Evolutionary conservation across 64 coral and sea anemone species (phyloP), one percentile per base, ranked within the genome.

Genomic region (Stichodactyla helianthus): DNA sequence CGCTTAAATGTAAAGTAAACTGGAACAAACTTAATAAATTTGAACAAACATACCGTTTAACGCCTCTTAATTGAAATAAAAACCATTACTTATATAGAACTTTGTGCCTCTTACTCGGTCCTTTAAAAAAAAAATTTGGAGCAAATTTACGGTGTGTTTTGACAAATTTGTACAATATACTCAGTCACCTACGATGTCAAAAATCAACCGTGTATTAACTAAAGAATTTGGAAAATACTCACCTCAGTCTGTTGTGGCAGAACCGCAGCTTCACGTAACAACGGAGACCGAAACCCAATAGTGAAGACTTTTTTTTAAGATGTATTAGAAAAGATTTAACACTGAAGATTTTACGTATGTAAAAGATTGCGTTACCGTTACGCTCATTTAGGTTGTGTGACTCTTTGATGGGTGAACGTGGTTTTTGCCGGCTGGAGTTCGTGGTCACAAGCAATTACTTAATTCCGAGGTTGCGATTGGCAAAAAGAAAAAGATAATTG

Each of bases 361-460:
- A 65, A 65, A 19, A 22, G 62, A 65, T 65, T 65, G 62, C 62
- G 62, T 65, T 65, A 65, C 62, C 62, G 62, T 65, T 19, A 65
- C 62, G 62, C 62, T 65, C 19, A 65, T 7, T 65, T 62, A 18
- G 9, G 16, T 62, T n/a, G 62, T 65, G 62, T 65, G 62, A 65
- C 62, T 65, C 62, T n/a, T 65, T 65, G 62, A 65, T n/a, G 62
- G 62, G 62, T 65, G 62, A 22, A 65, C 59, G 19, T 65, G 62
- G 22, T n/a, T 65, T n/a, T 7, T 65, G 62, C 22, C 62, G 62
- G 19, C 20, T 65, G 62, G 62, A 65, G 62, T n/a, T 65, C 5
- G 19, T 65, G 62, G 62, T 65, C 62, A 65, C 62, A 65, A 65
- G 62, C 62, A 65, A 65, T 65, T 65, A 65, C 62, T 65, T 65